Base-by-base conservation (phyloP, 2,888 invertebrate species). In the Epiblema foenella region DNA sequence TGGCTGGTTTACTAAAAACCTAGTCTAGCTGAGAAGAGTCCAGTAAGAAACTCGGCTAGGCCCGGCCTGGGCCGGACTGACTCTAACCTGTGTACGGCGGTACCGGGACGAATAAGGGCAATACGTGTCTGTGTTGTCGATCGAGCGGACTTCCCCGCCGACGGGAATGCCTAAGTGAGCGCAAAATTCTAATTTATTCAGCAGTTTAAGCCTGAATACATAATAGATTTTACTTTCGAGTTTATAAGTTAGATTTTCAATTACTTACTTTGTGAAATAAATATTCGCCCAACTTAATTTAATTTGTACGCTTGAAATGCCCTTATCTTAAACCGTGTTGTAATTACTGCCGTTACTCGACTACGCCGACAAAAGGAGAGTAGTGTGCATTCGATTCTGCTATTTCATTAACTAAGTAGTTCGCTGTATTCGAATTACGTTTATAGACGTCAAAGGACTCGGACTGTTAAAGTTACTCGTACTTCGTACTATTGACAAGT, bases 371-470 rank as follows among this genome's bases (percentile, higher is more conserved):
- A 46, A 46, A 46, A 46, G 46, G 46, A 46, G 46, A 46, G 46
- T 46, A 46, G n/a, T 46, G 46, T n/a, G 7, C 8, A 8, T 42
- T n/a, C 46, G 12, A 8, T n/a, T 12, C 46, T n/a, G 46, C n/a
- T 46, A 46, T 7, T 46, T n/a, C 46, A 46, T 15, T 46, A 46
- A 46, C 46, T 46, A n/a, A 15, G 46, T 15, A 46, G 46, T n/a
- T n/a, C 46, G n/a, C 46, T 46, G n/a, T 46, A 46, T 46, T n/a
- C 46, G 46, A 46, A 46, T 46, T 46, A 46, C 15, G 42, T 42
- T 12, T 15, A 1, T 42, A 42, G 42, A 42, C 46, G 46, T 46
- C 46, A n/a, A 46, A 46, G 46, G 42, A 8, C 46, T n/a, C n/a
- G 46, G 42, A 8, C 46, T n/a, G 46, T 46, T 15, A 42, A 42